These are phyloP conservation scores for Mus minutoides DNA, from an alignment of 2,797 vertebrate genomes.

Conservation along the genomic window DNA sequence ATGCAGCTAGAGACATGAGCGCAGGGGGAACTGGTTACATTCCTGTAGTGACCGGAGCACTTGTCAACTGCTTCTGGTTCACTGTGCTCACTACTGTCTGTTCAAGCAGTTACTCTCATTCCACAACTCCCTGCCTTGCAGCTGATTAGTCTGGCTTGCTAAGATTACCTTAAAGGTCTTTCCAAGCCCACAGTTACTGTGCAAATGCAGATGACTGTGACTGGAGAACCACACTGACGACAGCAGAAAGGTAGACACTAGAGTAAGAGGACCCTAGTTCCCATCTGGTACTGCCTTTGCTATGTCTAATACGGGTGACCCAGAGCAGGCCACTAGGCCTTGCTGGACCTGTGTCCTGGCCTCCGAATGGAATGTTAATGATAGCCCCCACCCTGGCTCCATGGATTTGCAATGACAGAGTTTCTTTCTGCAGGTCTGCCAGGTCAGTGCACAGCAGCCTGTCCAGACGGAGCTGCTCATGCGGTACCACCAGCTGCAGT, in stretches of 20 bases:
- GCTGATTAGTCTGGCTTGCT: not conserved
- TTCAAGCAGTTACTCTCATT: not conserved
- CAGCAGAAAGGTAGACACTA: not conserved
- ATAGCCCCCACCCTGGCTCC: not conserved
- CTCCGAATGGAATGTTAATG: not conserved
- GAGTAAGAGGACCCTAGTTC: not conserved
- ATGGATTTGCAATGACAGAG: not conserved
- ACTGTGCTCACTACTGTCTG: not conserved
- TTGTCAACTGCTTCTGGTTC: not conserved
- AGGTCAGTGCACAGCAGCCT: slow-evolving; percentile 98
- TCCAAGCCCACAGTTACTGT: not conserved
- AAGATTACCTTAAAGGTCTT: not conserved
- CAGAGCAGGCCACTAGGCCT: not conserved
- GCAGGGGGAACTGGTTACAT: too few species aligned
- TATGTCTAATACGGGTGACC: not conserved
- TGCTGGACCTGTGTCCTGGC: not conserved
- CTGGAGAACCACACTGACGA: not conserved
- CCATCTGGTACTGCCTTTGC: not conserved
- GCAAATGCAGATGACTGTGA: too few species aligned
- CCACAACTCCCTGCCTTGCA: slow-evolving; percentile 4
- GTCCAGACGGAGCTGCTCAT: slow-evolving; percentile 97
- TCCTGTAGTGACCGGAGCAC: not conserved
- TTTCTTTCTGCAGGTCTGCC: slow-evolving; percentile 92
- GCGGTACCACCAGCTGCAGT: slow-evolving; percentile 99
- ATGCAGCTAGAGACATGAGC: too few species aligned